Evolutionary conservation across 2,113 vertebrate species (phyloP).

Genomic region (Siniperca chuatsi): DNA sequence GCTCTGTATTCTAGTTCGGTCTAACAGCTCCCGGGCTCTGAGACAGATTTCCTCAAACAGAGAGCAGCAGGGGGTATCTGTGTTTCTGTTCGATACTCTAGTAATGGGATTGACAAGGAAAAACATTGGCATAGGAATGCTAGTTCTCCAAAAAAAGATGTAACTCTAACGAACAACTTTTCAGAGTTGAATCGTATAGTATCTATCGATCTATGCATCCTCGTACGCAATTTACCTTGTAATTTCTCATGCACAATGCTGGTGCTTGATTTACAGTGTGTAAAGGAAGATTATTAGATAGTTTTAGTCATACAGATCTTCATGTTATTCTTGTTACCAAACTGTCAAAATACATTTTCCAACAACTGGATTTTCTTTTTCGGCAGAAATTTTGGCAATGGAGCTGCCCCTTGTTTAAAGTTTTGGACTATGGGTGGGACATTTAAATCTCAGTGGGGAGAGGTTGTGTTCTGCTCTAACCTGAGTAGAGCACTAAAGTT

Average conservation of each 20-base stretch:
- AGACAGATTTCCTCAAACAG: constrained; percentile 33
- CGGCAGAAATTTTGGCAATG: neutral
- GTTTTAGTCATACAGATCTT: constrained; percentile 5
- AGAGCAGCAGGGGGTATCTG: constrained; percentile 19
- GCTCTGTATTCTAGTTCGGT: constrained; percentile 22
- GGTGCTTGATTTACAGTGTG: neutral
- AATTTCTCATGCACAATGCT: neutral
- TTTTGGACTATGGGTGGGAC: constrained; percentile 14
- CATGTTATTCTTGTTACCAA: neutral
- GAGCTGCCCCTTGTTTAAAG: constrained; percentile 31
- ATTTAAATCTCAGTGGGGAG: constrained; percentile 36
- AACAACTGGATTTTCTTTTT: neutral
- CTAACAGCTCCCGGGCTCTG: neutral
- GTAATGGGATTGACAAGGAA: neutral
- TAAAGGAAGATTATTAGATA: neutral
- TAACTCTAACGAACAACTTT: neutral
- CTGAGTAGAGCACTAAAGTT: constrained; percentile 38
- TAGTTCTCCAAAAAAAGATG: neutral
- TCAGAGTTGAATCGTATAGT: neutral
- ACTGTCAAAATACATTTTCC: neutral
- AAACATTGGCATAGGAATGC: neutral
- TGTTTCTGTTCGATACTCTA: neutral
- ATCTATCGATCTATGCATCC: neutral
- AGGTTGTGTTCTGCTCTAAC: constrained; percentile 26
- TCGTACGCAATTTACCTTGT: neutral